Conservation (phyloP, 2,113 vertebrate genomes). For the Phylloscopus trochilus region DNA sequence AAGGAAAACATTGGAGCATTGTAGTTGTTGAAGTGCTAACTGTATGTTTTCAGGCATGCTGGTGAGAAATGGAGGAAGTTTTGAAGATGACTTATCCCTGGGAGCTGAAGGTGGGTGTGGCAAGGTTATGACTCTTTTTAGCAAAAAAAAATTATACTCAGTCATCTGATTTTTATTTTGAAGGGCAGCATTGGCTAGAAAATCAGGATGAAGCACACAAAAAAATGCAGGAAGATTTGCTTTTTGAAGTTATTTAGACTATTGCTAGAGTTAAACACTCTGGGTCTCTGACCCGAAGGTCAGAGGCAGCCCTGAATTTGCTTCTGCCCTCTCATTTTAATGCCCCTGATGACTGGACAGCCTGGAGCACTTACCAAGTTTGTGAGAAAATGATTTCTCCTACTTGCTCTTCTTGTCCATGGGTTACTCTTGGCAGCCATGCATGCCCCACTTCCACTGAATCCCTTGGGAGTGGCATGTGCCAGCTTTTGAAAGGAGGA, state of each 20-base stretch:
- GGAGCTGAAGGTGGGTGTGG: constrained; percentile 93
- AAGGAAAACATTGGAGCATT: background rate
- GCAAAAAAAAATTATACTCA: background rate
- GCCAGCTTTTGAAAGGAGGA: background rate
- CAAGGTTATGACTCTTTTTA: constrained; percentile 7
- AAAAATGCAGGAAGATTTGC: background rate
- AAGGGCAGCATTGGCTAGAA: background rate
- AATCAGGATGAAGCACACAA: background rate
- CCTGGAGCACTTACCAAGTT: background rate
- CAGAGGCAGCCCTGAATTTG: background rate
- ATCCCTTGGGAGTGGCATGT: background rate
- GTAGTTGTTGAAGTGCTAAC: constrained; percentile 27
- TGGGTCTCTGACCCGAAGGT: background rate
- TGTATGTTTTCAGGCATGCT: constrained; percentile 76
- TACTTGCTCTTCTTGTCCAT: background rate
- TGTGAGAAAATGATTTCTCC: background rate
- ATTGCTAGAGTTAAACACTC: background rate
- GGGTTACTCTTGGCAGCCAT: background rate
- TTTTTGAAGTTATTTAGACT: background rate
- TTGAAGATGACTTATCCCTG: constrained; percentile 98
- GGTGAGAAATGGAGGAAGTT: constrained; percentile 91
- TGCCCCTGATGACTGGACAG: background rate
- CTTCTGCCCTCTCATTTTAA: background rate
- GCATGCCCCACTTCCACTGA: background rate
- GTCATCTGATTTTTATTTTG: constrained; percentile 24